phyloP scores from a whole-genome alignment of 2,888 invertebrate species.

The Zygogramma bicolorata region DNA sequence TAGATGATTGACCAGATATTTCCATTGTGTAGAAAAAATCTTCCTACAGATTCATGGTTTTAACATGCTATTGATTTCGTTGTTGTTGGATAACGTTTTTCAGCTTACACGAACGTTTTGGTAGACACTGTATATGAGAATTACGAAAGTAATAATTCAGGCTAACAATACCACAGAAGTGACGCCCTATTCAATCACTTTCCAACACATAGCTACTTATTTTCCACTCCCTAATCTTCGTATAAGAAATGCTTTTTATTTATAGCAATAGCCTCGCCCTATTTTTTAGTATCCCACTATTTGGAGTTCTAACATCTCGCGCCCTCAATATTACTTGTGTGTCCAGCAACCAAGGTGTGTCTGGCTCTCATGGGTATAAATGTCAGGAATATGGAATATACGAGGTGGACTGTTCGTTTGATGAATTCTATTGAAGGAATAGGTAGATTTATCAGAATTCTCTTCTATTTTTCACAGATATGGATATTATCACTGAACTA shows the following conservation, averaged over 20 bases:
- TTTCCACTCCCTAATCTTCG: constrained; percentile 28
- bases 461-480: too few species aligned
- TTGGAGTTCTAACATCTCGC: neutral
- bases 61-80: too few species aligned
- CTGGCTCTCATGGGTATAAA: constrained; percentile 11
- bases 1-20: too few species aligned
- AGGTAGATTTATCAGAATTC: too few species aligned
- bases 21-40: too few species aligned
- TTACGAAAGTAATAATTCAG: neutral
- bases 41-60: too few species aligned
- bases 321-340: neutral
- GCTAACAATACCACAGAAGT: neutral
- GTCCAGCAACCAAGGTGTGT: constrained; percentile 17
- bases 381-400: constrained; percentile 5
- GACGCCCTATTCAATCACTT: neutral
- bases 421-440: too few species aligned
- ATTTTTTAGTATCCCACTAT: constrained; percentile 19
- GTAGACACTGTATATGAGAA: neutral
- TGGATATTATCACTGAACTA: too few species aligned
- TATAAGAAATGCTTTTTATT: constrained; percentile 34
- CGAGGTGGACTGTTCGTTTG: neutral
- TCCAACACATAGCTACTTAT: neutral
- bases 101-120: neutral
- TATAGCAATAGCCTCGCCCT: constrained; percentile 35
- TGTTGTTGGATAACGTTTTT: neutral